phyloP scores from a whole-genome alignment of 1,140 invertebrate genomes.

The Sipha flava region DNA sequence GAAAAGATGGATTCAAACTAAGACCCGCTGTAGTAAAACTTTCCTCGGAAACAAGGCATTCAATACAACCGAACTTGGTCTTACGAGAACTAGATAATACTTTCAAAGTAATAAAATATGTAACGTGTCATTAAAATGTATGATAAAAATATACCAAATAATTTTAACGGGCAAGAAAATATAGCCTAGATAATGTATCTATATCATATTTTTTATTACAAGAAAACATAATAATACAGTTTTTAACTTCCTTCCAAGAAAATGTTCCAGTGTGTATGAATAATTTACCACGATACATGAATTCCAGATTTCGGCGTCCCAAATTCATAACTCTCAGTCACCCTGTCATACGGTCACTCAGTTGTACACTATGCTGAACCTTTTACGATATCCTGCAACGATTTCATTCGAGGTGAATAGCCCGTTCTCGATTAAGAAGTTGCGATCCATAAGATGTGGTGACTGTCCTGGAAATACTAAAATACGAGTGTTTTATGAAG shows the following conservation, averaged over 20 bases:
- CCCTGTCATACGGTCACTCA: background rate
- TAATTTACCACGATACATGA: background rate
- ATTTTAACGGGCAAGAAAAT: background rate
- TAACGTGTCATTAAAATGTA: conserved; percentile 9
- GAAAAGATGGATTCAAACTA: background rate
- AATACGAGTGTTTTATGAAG: background rate
- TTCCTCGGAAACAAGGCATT: conserved; percentile 15
- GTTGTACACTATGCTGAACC: background rate
- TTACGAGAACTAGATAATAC: background rate
- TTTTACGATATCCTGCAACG: background rate
- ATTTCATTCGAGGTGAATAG: background rate
- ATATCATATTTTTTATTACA: background rate
- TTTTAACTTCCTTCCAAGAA: background rate
- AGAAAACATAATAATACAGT: background rate
- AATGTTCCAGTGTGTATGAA: background rate
- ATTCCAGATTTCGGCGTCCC: background rate
- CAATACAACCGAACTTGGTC: background rate
- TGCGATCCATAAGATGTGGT: background rate
- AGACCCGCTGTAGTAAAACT: background rate
- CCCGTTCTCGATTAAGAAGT: background rate
- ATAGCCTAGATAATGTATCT: too few relatives aligned
- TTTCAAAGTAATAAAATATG: conserved; percentile 9
- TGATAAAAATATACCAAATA: background rate
- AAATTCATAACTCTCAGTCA: background rate
- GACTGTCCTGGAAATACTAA: background rate